Conservation (phyloP, 2,888 invertebrate species). For the Drosophila paranaensis region DNA sequence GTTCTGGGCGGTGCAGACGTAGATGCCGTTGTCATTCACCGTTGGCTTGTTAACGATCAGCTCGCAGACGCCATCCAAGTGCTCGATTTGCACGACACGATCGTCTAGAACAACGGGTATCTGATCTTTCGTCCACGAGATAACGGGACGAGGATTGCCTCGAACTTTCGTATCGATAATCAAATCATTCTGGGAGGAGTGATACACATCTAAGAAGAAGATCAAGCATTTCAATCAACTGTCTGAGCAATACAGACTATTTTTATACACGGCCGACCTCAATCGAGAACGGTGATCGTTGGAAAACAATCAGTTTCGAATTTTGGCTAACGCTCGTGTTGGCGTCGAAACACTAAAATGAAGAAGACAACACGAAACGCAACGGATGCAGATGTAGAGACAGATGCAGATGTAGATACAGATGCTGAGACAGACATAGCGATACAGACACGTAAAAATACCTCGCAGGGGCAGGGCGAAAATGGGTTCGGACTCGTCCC, state of each 20-base stretch:
- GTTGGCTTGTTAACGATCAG: constrained; percentile 89
- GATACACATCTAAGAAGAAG: constrained; percentile 88
- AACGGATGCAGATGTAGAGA: constrained; percentile 25
- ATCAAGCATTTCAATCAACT: constrained; percentile 58
- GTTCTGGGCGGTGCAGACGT: constrained; percentile 88
- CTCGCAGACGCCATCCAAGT: constrained; percentile 91
- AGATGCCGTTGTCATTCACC: constrained; percentile 86
- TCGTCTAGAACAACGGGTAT: constrained; percentile 86
- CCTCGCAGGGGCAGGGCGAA: constrained; percentile 88
- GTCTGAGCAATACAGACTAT: constrained; percentile 63
- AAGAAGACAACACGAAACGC: constrained; percentile 30
- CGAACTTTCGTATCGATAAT: constrained; percentile 92
- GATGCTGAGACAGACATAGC: constrained; percentile 26
- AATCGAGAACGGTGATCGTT: constrained; percentile 51
- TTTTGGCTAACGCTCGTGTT: constrained; percentile 53
- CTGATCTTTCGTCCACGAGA: constrained; percentile 91
- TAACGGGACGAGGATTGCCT: constrained; percentile 89
- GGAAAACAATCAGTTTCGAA: constrained; percentile 44
- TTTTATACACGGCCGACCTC: constrained; percentile 76
- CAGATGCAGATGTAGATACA: not conserved
- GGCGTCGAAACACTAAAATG: constrained; percentile 55
- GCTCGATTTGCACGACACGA: constrained; percentile 88
- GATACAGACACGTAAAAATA: constrained; percentile 78
- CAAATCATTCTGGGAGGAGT: constrained; percentile 90
- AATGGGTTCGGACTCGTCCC: constrained; percentile 84